Percentiles rank a stretch among this genome's conserved stretches.
phyloP scores from a whole-genome alignment of 2,888 invertebrate species.

The Autographa pulchrina region DNA sequence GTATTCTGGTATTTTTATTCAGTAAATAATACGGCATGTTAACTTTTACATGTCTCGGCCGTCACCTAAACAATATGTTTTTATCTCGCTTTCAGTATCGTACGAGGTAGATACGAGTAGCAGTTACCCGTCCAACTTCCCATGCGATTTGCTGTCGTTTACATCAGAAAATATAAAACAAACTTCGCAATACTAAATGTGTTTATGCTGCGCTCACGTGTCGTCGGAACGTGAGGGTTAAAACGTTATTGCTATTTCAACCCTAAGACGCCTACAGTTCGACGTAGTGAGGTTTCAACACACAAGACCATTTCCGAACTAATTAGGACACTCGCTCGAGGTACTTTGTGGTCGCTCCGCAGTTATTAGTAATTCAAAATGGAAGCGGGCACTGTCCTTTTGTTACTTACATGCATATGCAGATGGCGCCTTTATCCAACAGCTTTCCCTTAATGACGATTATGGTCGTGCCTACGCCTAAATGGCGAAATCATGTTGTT shows the following conservation, averaged over 20 bases:
- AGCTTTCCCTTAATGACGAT: not conserved
- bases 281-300: slow-evolving; percentile 31
- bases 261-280: slow-evolving; percentile 32
- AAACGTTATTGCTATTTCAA: slow-evolving; percentile 31
- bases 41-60: not conserved
- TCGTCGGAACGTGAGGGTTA: not conserved
- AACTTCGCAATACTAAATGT: slow-evolving; percentile 2
- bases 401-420: slow-evolving; percentile 3
- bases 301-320: slow-evolving; percentile 23
- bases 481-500: too few species aligned
- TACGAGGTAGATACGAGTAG: not conserved
- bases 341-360: slow-evolving; percentile 18
- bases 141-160: not conserved
- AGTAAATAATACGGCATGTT: slow-evolving; percentile 1
- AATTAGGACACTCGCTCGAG: slow-evolving; percentile 40
- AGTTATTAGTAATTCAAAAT: slow-evolving; percentile 33
- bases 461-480: too few species aligned
- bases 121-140: slow-evolving; percentile 2
- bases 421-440: not conserved
- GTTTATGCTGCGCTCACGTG: not conserved
- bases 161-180: slow-evolving; percentile 9
- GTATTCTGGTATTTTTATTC: not conserved
- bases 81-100: not conserved
- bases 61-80: not conserved
- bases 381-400: slow-evolving; percentile 11